A percentile compares a stretch with the other conserved stretches of the same genome.
phyloP scores from a whole-genome alignment of 2,113 vertebrate genomes.

The Scomber japonicus region DNA sequence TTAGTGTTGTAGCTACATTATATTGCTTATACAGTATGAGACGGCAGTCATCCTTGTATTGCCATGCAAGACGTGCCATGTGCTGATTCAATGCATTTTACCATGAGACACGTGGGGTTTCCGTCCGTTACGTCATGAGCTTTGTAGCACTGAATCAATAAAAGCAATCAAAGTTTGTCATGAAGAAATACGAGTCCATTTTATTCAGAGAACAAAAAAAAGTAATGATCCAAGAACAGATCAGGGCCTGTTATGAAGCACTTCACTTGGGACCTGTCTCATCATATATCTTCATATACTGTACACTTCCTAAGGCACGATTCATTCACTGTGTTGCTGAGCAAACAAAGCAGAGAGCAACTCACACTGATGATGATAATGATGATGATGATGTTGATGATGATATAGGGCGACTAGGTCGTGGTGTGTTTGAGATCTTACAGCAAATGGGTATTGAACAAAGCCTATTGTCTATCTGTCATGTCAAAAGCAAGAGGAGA shows the following conservation, averaged over 20 bases:
- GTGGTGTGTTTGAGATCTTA: conserved; percentile 23
- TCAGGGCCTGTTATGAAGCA: conserved; percentile 22
- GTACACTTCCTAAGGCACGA: conserved; percentile 15
- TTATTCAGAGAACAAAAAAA: conserved; percentile 38
- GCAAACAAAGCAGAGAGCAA: conserved; percentile 14
- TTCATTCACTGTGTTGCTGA: conserved; percentile 31
- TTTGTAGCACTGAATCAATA: conserved; percentile 83
- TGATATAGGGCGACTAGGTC: background rate
- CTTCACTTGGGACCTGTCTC: conserved; percentile 4
- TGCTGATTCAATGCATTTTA: conserved; percentile 75
- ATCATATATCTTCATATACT: conserved; percentile 40
- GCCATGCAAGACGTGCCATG: conserved; percentile 75
- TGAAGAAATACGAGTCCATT: conserved; percentile 63
- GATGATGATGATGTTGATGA: background rate
- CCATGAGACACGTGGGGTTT: conserved; percentile 56
- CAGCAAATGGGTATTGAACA: conserved; percentile 43
- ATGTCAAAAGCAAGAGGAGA: conserved; percentile 29
- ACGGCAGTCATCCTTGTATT: conserved; percentile 74
- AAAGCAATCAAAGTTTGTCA: conserved; percentile 73
- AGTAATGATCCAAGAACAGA: conserved; percentile 12
- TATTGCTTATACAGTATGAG: conserved; percentile 57
- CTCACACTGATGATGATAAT: conserved; percentile 23
- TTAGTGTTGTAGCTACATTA: conserved; percentile 77
- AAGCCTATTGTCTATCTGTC: conserved; percentile 12
- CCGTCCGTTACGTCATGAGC: conserved; percentile 67